Percentiles rank a stretch among this genome's conserved stretches.
These are phyloP conservation scores for Garra rufa DNA, from an alignment of 2,113 vertebrate species.

Conservation along the genomic window DNA sequence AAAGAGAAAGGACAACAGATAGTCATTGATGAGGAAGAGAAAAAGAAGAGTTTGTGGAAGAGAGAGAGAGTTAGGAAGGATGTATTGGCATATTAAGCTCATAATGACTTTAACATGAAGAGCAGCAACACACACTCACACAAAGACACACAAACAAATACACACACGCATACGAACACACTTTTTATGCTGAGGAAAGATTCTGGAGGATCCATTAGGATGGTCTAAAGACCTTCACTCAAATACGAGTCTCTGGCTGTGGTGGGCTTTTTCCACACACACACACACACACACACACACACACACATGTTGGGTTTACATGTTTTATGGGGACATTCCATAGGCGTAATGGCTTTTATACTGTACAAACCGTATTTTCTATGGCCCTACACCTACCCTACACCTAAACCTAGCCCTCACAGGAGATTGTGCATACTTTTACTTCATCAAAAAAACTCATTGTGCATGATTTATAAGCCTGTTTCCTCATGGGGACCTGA, in stretches of 20 bases:
- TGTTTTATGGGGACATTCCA: no score
- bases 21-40: neutral
- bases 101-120: conserved; percentile 33
- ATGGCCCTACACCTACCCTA: no score
- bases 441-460: no score
- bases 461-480: no score
- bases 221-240: conserved; percentile 20
- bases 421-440: no score
- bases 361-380: no score
- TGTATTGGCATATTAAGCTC: neutral
- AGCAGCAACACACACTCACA: conserved; percentile 1
- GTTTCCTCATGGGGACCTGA: no score
- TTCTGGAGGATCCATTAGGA: conserved; percentile 37
- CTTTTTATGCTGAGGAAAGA: conserved; percentile 4
- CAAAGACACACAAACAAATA: conserved; percentile 5
- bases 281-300: neutral
- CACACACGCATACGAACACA: neutral
- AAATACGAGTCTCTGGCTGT: neutral
- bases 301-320: no score
- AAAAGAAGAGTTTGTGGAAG: neutral
- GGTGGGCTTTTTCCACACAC: conserved; percentile 3
- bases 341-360: no score
- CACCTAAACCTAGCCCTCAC: no score
- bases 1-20: neutral
- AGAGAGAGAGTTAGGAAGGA: neutral